These are phyloP conservation scores for Cepaea nemoralis DNA, from an alignment of 1,140 invertebrate genomes.

Conservation along the genomic window DNA sequence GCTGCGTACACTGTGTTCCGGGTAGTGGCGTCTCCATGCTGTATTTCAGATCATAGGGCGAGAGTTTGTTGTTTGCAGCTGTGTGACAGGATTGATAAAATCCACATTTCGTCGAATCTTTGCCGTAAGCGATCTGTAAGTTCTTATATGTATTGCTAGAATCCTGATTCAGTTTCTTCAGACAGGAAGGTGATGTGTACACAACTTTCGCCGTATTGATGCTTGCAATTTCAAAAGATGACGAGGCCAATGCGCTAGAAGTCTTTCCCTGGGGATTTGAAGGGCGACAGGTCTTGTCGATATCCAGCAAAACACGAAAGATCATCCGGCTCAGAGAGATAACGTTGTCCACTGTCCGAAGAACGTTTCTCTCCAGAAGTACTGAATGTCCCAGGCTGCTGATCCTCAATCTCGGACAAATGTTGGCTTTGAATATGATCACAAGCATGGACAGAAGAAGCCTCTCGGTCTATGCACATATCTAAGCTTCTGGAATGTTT, in stretches of 20 bases:
- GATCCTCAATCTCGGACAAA: neutral
- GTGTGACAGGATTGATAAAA: conserved; percentile 14
- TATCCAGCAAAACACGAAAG: neutral
- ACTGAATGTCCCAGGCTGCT: neutral
- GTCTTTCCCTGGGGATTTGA: neutral
- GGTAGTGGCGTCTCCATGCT: neutral
- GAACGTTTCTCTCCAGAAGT: neutral
- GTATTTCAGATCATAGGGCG: neutral
- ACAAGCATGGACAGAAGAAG: no score
- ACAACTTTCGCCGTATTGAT: neutral
- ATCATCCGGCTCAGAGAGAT: neutral
- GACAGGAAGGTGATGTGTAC: neutral
- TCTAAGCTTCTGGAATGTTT: no score
- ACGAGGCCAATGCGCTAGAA: neutral
- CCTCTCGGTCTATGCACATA: no score
- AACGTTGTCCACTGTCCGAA: neutral
- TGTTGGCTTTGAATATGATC: no score
- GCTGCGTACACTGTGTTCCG: neutral
- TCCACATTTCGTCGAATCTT: conserved; percentile 29
- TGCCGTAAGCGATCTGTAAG: neutral
- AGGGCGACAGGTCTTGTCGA: neutral
- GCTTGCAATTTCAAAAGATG: neutral
- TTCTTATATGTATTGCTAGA: no score
- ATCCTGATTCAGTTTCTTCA: neutral
- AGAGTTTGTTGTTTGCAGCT: conserved; percentile 2